Percentiles rank a stretch among this genome's conserved stretches.
phyloP scores from a whole-genome alignment of 2,797 vertebrate genomes.

The Hemibagrus guttatus region DNA sequence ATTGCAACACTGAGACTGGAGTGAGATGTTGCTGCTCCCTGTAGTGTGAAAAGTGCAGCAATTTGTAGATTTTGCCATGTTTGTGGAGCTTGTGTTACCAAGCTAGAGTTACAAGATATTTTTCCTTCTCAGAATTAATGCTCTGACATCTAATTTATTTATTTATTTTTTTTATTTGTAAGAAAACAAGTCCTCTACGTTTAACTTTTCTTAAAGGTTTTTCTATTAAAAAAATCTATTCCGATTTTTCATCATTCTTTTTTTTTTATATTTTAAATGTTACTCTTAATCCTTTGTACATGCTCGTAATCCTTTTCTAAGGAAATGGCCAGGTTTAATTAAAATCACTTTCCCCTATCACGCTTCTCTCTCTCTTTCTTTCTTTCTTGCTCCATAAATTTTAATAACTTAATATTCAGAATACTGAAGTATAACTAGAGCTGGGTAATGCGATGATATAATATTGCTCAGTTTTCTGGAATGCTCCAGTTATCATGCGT shows the following conservation, averaged over 20 bases:
- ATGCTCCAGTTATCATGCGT: background rate
- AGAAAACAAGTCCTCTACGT: background rate
- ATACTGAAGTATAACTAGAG: background rate
- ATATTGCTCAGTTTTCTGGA: background rate
- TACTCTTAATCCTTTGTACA: background rate
- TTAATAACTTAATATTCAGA: background rate
- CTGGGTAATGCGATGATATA: background rate
- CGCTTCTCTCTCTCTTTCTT: background rate
- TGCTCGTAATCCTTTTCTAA: background rate
- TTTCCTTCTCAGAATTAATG: background rate
- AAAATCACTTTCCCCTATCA: background rate
- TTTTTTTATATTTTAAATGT: background rate
- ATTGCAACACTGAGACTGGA: slow-evolving; percentile 11
- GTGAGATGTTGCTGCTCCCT: slow-evolving; percentile 16
- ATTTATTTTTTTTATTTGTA: too few species aligned
- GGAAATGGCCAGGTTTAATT: slow-evolving; percentile 10
- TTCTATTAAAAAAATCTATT: background rate
- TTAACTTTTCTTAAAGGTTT: background rate
- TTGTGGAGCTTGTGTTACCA: background rate
- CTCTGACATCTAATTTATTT: background rate
- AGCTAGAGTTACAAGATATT: background rate
- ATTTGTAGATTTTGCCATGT: background rate
- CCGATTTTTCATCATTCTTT: background rate
- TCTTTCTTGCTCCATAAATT: too few species aligned
- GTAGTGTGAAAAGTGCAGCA: slow-evolving; percentile 16